A percentile compares a stretch with the other conserved stretches of the same genome.
phyloP scores from a whole-genome alignment of 1,140 invertebrate genomes.

The Tetramorium simillimum region DNA sequence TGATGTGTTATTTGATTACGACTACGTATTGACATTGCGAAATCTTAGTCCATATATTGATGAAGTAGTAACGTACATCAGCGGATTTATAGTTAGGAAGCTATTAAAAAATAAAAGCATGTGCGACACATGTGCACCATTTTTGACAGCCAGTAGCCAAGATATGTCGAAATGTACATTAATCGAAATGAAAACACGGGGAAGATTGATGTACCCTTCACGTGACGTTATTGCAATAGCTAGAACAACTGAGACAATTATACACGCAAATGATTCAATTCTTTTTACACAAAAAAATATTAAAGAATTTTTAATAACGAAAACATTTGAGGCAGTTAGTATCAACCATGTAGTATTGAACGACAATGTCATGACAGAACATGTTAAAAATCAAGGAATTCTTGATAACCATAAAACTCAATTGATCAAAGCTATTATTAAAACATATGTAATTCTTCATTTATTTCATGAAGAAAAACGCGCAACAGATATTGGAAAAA shows the following conservation, averaged over 20 bases:
- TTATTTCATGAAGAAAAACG: constrained; percentile 23
- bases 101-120: background rate
- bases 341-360: background rate
- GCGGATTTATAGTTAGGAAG: background rate
- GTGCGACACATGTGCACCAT: background rate
- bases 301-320: constrained; percentile 8
- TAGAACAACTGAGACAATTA: background rate
- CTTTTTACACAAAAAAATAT: constrained; percentile 9
- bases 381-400: constrained; percentile 1
- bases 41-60: background rate
- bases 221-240: background rate
- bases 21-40: background rate
- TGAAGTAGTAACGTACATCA: background rate
- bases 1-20: background rate
- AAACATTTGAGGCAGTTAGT: constrained; percentile 5
- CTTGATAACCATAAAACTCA: constrained; percentile 1
- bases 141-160: background rate
- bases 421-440: background rate
- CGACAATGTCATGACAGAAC: constrained; percentile 4
- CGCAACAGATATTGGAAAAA: background rate
- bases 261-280: background rate
- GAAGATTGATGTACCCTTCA: background rate
- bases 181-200: background rate
- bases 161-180: background rate
- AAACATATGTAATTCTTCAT: constrained; percentile 6